phyloP scores from a whole-genome alignment of 1,140 invertebrate species.

The Saccostrea cuccullata region DNA sequence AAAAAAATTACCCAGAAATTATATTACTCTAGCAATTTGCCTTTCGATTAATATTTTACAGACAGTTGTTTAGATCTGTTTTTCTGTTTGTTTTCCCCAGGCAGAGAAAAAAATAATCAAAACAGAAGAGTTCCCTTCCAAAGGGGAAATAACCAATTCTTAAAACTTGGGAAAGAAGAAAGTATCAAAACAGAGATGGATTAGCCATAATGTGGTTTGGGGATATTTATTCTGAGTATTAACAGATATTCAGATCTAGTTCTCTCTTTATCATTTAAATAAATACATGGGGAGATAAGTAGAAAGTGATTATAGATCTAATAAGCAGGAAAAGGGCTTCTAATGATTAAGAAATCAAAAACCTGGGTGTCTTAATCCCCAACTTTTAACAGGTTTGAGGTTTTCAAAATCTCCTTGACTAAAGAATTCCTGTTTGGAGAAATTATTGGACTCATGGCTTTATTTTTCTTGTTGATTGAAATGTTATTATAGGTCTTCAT shows the following conservation, averaged over 20 bases:
- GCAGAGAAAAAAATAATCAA: too few relatives aligned
- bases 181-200: not conserved
- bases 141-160: not conserved
- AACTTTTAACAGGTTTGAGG: slow-evolving; percentile 12
- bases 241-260: slow-evolving; percentile 24
- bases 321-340: slow-evolving; percentile 2
- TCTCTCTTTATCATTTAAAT: not conserved
- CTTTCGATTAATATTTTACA: too few relatives aligned
- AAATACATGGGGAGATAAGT: not conserved
- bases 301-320: not conserved
- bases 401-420: not conserved
- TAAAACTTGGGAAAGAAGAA: not conserved
- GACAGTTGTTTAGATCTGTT: too few relatives aligned
- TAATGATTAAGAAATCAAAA: not conserved
- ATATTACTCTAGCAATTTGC: too few relatives aligned
- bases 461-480: not conserved
- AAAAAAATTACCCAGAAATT: too few relatives aligned
- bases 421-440: not conserved
- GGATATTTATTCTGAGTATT: slow-evolving; percentile 16
- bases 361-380: not conserved
- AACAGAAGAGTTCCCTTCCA: not conserved
- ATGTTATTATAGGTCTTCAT: not conserved
- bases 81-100: too few relatives aligned
- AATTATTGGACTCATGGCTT: not conserved
- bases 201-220: not conserved